Evolutionary conservation across 2,113 vertebrate genomes (phyloP), one percentile per base, ranked within the genome.

Genomic region (Thalassarche chlororhynchos): DNA sequence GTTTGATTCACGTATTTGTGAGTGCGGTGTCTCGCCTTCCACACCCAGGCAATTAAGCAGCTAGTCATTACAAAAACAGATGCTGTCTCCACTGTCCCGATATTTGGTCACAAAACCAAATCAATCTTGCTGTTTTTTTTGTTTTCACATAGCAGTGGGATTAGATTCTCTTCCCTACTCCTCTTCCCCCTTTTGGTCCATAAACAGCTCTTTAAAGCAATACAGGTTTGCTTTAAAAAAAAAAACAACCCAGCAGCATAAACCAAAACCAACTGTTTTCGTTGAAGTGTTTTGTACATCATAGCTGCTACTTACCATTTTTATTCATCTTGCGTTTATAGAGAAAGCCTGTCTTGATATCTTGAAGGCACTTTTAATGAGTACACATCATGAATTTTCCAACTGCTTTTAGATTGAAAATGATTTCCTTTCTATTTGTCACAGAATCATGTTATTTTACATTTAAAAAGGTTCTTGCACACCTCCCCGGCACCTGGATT

Each of bases 321-420:
- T 89, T 72, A 91, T 96, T 96, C 97, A 93, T 76, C 89, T 69
- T 90, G 74, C 6, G 0, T 85, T 95, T 95, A 62, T 69, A 89
- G 49, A 89, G 74, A 97, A 94, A 97, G 40, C 57, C 62, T 72
- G 65, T 61, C 94, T 95, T 87, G 74, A 57, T 96, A 77, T 91
- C 95, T 97, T 93, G 81, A 95, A 97, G 91, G 84, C 81, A 87
- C 62, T 93, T 97, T 92, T 96, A 97, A 97, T 92, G 87, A 97
- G 93, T 94, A 94, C 89, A 90, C 75, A 83, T 94, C 70, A 80
- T 77, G 87, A 92, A 90, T 97, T 96, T 94, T 91, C 91, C 87
- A 95, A 91, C 81, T 95, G 81, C 94, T 96, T 89, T 94, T 87
- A 80, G 62, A 83, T 8, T 93, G 84, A 58, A 96, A 93, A 95